These are phyloP conservation scores for Troides helena DNA, from an alignment of 2,888 invertebrate species.

Conservation along the genomic window DNA sequence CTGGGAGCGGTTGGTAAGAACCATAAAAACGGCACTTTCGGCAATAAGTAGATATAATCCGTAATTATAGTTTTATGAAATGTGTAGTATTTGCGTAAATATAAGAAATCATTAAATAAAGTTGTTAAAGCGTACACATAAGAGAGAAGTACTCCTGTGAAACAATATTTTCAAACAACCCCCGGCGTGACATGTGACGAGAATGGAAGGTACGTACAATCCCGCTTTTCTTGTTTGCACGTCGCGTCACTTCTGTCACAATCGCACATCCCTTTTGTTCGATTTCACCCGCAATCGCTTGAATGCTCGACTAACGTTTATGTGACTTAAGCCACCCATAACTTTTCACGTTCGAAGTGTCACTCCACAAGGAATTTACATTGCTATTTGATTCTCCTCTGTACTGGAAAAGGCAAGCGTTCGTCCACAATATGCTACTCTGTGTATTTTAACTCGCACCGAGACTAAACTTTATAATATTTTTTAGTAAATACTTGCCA, in stretches of 20 bases:
- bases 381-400: background rate
- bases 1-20: too few species aligned
- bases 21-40: too few species aligned
- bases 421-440: background rate
- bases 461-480: too few species aligned
- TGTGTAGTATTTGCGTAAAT: too few species aligned
- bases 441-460: too few species aligned
- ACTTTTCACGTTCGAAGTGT: conserved; percentile 21
- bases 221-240: conserved; percentile 37
- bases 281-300: conserved; percentile 31
- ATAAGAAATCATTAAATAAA: too few species aligned
- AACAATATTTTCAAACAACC: conserved; percentile 42
- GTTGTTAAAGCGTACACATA: conserved; percentile 9
- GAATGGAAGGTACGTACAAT: conserved; percentile 39
- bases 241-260: conserved; percentile 37
- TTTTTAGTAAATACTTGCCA: too few species aligned
- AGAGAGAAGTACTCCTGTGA: conserved; percentile 24
- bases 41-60: too few species aligned
- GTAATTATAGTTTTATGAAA: too few species aligned
- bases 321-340: conserved; percentile 35
- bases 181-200: conserved; percentile 50
- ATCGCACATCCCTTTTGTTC: conserved; percentile 36
- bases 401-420: background rate
- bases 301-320: conserved; percentile 31
- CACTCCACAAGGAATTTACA: conserved; percentile 6